These are phyloP conservation scores for Malurus leucopterus DNA, from an alignment of 2,797 vertebrate species.

Conservation along the genomic window DNA sequence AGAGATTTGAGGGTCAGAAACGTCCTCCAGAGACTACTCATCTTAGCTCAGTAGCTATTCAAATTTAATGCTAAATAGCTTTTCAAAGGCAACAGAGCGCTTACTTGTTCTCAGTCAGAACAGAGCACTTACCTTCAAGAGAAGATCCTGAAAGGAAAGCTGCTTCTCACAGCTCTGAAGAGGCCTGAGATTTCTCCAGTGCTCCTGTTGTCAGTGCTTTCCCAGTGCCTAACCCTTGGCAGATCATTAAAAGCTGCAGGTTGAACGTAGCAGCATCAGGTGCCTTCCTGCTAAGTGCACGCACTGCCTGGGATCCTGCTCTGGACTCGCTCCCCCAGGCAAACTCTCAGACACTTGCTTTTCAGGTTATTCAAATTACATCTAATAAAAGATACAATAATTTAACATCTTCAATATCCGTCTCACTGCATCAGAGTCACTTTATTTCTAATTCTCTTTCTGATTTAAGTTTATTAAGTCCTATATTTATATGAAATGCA, in stretches of 20 bases:
- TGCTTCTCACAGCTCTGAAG: neutral
- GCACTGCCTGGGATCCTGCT: neutral
- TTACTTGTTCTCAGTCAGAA: neutral
- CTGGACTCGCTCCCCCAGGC: neutral
- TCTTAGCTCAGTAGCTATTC: neutral
- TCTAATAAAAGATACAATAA: neutral
- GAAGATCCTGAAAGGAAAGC: neutral
- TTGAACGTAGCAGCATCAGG: neutral
- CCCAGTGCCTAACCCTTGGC: neutral
- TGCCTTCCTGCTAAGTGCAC: neutral
- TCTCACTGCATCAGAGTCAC: neutral
- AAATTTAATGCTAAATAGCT: neutral
- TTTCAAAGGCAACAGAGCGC: neutral
- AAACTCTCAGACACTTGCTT: neutral
- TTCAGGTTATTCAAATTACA: slow-evolving; percentile 23
- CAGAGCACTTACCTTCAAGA: neutral
- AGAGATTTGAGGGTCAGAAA: neutral
- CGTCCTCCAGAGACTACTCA: neutral
- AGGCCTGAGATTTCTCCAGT: neutral
- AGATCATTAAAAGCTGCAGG: neutral
- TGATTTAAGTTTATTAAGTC: neutral
- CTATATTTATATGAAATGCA: neutral
- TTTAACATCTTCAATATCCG: neutral
- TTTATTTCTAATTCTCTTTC: neutral
- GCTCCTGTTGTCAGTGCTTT: neutral